A percentile compares a stretch with the other conserved stretches of the same genome.
Conservation (phyloP, 2,797 vertebrate species). For the Hypotaenidia philippensis region DNA sequence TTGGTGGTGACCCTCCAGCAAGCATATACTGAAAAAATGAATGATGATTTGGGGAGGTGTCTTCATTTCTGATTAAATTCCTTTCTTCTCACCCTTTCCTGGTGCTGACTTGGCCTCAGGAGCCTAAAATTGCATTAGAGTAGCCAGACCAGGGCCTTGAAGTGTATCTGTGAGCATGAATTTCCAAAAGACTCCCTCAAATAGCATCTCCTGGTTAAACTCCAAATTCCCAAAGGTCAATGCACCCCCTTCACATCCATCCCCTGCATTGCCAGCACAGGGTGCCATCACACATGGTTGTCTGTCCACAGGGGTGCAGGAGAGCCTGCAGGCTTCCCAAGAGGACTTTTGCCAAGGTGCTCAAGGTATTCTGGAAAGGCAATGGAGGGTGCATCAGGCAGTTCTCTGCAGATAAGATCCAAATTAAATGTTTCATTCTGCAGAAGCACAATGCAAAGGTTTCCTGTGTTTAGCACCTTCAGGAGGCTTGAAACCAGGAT, state of each 20-base stretch:
- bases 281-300: rapidly evolving
- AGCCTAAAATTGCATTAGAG: background rate
- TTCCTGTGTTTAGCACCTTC: background rate
- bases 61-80: background rate
- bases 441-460: background rate
- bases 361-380: background rate
- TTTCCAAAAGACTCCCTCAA: background rate
- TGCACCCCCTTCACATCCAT: background rate
- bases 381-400: background rate
- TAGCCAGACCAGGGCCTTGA: background rate
- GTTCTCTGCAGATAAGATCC: background rate
- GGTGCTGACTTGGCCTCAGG: background rate
- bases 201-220: background rate
- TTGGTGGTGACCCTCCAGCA: background rate
- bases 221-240: background rate
- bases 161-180: background rate
- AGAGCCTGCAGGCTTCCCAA: background rate
- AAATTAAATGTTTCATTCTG: background rate
- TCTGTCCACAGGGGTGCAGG: background rate
- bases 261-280: background rate
- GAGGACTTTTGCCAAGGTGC: background rate
- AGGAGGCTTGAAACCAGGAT: background rate
- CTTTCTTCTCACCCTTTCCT: background rate
- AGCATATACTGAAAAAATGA: background rate
- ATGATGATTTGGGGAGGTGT: background rate